A percentile compares a stretch with the other conserved stretches of the same genome.
These are phyloP conservation scores for Eupristina koningsbergeri DNA, from an alignment of 1,140 invertebrate genomes.

Conservation along the genomic window DNA sequence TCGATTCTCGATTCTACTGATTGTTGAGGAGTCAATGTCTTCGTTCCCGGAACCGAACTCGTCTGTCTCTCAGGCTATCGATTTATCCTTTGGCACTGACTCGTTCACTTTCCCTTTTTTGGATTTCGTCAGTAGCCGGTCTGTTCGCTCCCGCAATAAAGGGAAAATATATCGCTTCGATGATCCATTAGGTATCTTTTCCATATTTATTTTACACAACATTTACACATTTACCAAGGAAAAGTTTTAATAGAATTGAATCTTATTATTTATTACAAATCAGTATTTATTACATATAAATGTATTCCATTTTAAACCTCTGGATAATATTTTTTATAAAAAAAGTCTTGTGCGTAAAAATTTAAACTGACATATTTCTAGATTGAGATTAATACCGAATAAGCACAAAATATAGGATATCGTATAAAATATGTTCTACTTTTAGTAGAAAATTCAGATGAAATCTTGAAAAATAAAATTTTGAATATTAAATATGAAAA, in stretches of 20 bases:
- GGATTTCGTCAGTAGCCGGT: constrained; percentile 10
- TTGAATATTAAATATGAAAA: no score
- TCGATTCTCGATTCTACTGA: background rate
- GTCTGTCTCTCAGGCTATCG: background rate
- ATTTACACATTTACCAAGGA: background rate
- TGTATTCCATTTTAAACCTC: no score
- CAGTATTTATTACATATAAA: background rate
- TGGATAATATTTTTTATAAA: no score
- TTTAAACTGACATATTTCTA: no score
- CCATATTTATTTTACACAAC: no score
- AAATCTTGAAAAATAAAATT: no score
- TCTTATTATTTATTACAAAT: background rate
- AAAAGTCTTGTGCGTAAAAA: no score
- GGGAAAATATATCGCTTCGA: background rate
- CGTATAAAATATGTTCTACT: no score
- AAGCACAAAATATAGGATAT: no score
- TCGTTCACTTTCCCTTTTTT: constrained; percentile 36
- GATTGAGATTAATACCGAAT: no score
- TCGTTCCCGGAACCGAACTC: background rate
- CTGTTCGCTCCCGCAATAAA: background rate
- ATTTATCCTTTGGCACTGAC: background rate
- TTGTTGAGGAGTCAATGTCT: background rate
- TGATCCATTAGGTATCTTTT: background rate
- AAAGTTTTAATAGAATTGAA: background rate
- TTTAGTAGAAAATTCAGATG: no score